Evolutionary conservation across 2,888 invertebrate species (phyloP), one percentile per base, ranked within the genome.

Genomic region (Sphaerophoria rueppellii): DNA sequence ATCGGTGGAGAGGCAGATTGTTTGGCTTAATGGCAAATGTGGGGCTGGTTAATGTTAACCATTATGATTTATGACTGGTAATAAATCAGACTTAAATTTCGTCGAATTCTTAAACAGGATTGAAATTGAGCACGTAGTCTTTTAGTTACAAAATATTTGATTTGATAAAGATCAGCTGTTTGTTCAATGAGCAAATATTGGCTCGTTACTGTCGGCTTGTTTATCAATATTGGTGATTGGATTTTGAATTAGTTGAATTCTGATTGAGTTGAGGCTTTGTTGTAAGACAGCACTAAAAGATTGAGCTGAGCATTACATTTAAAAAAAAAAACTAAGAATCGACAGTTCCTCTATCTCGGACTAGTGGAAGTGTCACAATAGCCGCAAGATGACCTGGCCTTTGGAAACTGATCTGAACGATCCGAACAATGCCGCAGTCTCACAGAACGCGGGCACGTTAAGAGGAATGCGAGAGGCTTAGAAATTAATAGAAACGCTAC

Each of bases 81-180:
- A 82, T 82, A 82, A 82, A 82, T 76, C 71, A 76, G 71, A 55
- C 9, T 55, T n/a, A 43, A 16, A 60, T 70, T 71, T 43, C 14
- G 12, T 43, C 14, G 12, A 32, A 37, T 14, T 11, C 7, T 4
- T 14, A 24, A 37, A 35, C 52, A 37, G 57, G 35, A 70, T 24
- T 50, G 11, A 14, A 34, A 63, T 63, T 61, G 73, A 63, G 9
- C 43, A 32, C 50, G 43, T 50, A 50, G 24, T 24, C 24, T 24
- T 24, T 52, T 16, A 50, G 34, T 57, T 12, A 55, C 57, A 35
- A 43, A 40, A 57, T 63, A 52, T 48, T 77, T 40, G 11, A 60
- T 54, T 75, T 43, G 43, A 55, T 61, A 34, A 34, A 50, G 57
- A 75, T 75, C 70, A 40, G 50, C 50, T 58, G 35, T 57, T 71